Percentiles rank a stretch among this genome's conserved stretches.
phyloP scores from a whole-genome alignment of 2,797 vertebrate genomes.

The Macropodus opercularis region DNA sequence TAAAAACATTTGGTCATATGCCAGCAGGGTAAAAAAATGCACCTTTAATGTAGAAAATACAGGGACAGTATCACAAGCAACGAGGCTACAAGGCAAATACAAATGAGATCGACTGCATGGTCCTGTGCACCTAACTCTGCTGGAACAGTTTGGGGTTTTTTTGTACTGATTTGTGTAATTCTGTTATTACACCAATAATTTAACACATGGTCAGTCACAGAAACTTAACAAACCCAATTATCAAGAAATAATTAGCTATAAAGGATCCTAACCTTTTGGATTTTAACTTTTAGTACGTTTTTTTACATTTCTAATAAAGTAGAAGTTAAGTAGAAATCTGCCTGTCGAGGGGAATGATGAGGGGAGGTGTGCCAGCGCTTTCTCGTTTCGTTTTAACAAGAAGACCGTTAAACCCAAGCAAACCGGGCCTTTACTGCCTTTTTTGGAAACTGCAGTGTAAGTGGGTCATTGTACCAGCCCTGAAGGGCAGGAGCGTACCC shows the following conservation, averaged over 20 bases:
- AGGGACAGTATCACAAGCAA: slow-evolving; percentile 9
- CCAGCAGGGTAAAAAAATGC: slow-evolving; percentile 16
- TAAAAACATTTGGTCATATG: slow-evolving; percentile 43
- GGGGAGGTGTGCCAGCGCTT: slow-evolving; percentile 47
- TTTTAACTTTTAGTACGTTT: slow-evolving; percentile 43
- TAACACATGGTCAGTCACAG: slow-evolving; percentile 10
- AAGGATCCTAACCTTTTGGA: slow-evolving; percentile 23
- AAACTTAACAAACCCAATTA: slow-evolving; percentile 20
- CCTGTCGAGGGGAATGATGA: slow-evolving; percentile 54
- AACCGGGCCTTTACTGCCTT: slow-evolving; percentile 44
- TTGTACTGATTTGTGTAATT: slow-evolving; percentile 3
- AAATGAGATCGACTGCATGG: slow-evolving; percentile 10
- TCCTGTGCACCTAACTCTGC: background rate
- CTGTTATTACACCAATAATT: slow-evolving; percentile 22
- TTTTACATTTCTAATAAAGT: slow-evolving; percentile 28
- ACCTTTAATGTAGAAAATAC: slow-evolving; percentile 6
- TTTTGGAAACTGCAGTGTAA: slow-evolving; percentile 41
- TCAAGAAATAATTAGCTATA: slow-evolving; percentile 21
- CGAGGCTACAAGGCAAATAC: background rate
- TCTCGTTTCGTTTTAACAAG: slow-evolving; percentile 60
- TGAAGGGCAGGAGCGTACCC: slow-evolving; percentile 49
- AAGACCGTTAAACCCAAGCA: slow-evolving; percentile 20
- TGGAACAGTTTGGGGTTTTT: background rate
- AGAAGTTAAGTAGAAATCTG: slow-evolving; percentile 46
- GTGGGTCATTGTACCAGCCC: slow-evolving; percentile 65